phyloP scores from a whole-genome alignment of 2,888 invertebrate species.

The Drosophila borealis region DNA sequence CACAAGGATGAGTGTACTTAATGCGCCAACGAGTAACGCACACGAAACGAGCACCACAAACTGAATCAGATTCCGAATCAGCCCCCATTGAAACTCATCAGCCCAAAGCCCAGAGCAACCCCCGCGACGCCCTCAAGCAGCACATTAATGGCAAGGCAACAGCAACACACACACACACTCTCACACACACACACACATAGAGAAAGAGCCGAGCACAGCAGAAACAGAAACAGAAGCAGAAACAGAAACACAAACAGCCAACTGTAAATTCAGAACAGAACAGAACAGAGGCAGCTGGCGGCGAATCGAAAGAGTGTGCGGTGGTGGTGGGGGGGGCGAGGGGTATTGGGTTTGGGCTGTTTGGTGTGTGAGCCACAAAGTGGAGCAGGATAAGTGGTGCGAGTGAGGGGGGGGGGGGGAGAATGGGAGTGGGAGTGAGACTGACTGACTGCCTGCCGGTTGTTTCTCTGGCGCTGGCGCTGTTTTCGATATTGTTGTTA shows the following conservation, averaged over 20 bases:
- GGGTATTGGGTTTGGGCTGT: neutral
- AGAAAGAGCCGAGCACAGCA: conserved; percentile 35
- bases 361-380: conserved; percentile 22
- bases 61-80: conserved; percentile 65
- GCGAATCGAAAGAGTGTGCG: conserved; percentile 1
- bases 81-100: conserved; percentile 41
- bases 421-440: neutral
- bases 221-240: conserved; percentile 17
- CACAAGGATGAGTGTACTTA: conserved; percentile 59
- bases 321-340: neutral
- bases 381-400: conserved; percentile 32
- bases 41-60: conserved; percentile 48
- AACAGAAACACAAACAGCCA: conserved; percentile 33
- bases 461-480: conserved; percentile 40
- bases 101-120: conserved; percentile 11
- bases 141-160: conserved; percentile 66
- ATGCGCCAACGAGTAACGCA: conserved; percentile 69
- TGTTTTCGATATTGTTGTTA: conserved; percentile 74
- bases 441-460: conserved; percentile 11
- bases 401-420: neutral
- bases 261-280: conserved; percentile 30
- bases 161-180: conserved; percentile 5
- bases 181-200: neutral
- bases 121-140: conserved; percentile 56
- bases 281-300: neutral